Base-by-base conservation (phyloP, 1,140 invertebrate species). In the Lycorma delicatula region DNA sequence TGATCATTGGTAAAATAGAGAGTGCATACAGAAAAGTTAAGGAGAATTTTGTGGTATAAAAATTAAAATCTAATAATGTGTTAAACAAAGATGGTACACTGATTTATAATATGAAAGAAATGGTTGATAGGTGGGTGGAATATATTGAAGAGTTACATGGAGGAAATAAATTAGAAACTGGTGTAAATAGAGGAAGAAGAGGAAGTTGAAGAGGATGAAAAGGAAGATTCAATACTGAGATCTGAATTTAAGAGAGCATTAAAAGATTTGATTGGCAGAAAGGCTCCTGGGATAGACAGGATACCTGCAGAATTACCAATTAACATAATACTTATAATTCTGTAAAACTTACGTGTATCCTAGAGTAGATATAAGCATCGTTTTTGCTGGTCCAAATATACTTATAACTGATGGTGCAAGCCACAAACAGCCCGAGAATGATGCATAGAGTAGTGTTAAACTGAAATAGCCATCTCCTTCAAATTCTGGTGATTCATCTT, bases 371-470 rank as follows among this genome's bases (percentile, higher is more conserved):
- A 87, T 75, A 11, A 96, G 67, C 83, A 98, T 95, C 0, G 90
- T 83, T 0, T 85, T 74, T 58, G 91, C 82, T 0, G 93, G 85
- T 0, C 92, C 92, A 1, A 86, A 83, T 50, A 91, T 70, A 36
- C 83, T 84, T 51, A 97, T 86, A 58, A 91, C 79, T 0, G 93
- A 93, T 0, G 95, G 94, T 1, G 93, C 88, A 66, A 91, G 67
- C 93, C 93, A 97, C 69, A 97, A 96, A 67, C 83, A 87, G 4
- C 90, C 70, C 0, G 92, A 88, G 66, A 97, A 88, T 0, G 87
- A 83, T 1, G 83, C 82, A 71, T 97, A 98, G 60, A 97, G 88
- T 64, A 97, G 86, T 7, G 89, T 87, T 64, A 96, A 76, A 61
- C 89, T 92, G 0, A 80, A 86, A 69, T 93, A 97, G 2, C 89